phyloP scores from a whole-genome alignment of 2,113 vertebrate genomes.

The Baryphthengus martii region DNA sequence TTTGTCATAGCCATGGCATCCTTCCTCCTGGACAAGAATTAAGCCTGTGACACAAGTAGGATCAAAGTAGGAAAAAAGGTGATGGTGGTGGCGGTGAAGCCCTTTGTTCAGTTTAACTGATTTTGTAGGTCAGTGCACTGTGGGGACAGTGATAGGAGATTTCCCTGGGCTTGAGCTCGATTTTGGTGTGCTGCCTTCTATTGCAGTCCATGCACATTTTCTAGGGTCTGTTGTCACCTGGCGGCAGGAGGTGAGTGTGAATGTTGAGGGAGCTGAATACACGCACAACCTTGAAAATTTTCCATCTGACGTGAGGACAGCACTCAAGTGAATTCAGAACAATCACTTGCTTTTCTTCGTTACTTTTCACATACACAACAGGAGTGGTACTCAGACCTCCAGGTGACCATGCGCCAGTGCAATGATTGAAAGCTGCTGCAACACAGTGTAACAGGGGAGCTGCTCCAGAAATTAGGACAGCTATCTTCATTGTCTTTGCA shows the following conservation, averaged over 20 bases:
- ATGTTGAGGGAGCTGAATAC: not conserved
- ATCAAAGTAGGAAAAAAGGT: not conserved
- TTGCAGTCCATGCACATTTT: accelerated
- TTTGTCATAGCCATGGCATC: not conserved
- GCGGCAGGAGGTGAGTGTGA: accelerated
- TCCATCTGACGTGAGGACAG: not conserved
- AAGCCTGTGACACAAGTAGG: not conserved
- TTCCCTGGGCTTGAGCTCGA: accelerated
- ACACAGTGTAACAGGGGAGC: not conserved
- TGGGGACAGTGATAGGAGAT: not conserved
- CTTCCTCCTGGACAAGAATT: not conserved
- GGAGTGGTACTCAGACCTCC: not conserved
- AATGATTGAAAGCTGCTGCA: not conserved
- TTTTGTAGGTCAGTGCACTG: not conserved
- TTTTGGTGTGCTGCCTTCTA: not conserved
- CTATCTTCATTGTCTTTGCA: not conserved
- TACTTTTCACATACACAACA: not conserved
- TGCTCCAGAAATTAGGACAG: not conserved
- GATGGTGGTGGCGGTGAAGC: not conserved
- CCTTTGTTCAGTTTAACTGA: not conserved
- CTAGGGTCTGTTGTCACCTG: not conserved
- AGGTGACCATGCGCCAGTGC: not conserved
- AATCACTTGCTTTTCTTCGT: not conserved
- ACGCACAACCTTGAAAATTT: not conserved
- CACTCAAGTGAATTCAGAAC: not conserved